Percentiles rank a stretch among this genome's conserved stretches.
These are phyloP conservation scores for Cryptus armator DNA, from an alignment of 2,888 invertebrate species.

Conservation along the genomic window DNA sequence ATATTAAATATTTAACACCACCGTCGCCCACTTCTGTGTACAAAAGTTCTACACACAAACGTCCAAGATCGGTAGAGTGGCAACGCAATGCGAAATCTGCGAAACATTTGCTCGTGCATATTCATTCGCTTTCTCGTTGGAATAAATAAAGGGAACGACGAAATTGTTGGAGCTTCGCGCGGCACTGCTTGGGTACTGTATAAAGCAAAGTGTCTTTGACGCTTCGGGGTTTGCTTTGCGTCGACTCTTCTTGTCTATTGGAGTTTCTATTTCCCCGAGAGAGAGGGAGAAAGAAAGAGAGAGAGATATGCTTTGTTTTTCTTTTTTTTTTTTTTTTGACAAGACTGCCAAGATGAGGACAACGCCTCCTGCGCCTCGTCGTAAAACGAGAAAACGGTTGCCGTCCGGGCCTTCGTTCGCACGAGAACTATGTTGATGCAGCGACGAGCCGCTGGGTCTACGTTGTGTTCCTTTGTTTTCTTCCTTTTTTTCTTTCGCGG, in stretches of 20 bases:
- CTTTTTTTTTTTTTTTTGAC: slow-evolving; percentile 46
- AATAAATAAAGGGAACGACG: slow-evolving; percentile 6
- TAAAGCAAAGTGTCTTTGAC: slow-evolving; percentile 22
- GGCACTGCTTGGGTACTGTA: neutral
- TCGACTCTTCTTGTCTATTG: neutral
- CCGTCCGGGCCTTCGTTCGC: neutral
- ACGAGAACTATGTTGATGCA: slow-evolving; percentile 2
- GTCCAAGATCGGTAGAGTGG: neutral
- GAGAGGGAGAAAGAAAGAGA: neutral
- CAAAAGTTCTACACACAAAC: neutral
- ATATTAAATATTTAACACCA: neutral
- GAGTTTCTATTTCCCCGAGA: slow-evolving; percentile 22
- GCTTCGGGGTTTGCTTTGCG: slow-evolving; percentile 11
- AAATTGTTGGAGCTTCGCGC: neutral
- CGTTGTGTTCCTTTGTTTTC: neutral
- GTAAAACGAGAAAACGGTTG: slow-evolving; percentile 39
- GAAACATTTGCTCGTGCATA: slow-evolving; percentile 57
- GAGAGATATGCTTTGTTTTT: too few relatives aligned
- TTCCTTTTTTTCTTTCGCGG: neutral
- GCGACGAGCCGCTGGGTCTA: neutral
- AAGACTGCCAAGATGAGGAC: slow-evolving; percentile 25
- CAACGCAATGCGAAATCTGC: slow-evolving; percentile 3
- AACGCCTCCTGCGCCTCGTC: slow-evolving; percentile 6
- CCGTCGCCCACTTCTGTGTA: neutral
- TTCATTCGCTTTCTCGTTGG: slow-evolving; percentile 39